Evolutionary conservation across 2,888 invertebrate species (phyloP).

Genomic region (Anodontia alba): DNA sequence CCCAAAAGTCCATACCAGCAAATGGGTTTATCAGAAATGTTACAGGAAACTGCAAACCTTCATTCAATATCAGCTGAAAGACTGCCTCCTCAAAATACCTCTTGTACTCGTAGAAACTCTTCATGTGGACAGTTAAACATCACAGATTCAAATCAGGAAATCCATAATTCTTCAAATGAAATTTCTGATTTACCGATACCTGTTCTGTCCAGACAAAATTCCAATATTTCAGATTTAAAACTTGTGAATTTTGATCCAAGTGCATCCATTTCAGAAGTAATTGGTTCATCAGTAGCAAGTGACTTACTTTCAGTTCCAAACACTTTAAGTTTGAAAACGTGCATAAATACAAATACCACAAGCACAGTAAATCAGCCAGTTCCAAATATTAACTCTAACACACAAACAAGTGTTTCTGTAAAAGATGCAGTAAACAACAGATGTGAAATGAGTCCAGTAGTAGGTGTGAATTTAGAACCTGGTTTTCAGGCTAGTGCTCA

Average conservation of each 20-base stretch:
- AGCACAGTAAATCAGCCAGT: background rate
- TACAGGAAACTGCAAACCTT: constrained; percentile 58
- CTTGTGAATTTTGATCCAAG: constrained; percentile 4
- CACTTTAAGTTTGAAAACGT: background rate
- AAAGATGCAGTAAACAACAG: background rate
- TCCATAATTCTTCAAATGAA: background rate
- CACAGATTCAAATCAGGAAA: background rate
- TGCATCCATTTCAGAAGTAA: background rate
- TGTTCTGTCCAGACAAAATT: constrained; percentile 6
- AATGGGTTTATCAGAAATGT: constrained; percentile 63
- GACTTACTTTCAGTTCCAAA: background rate
- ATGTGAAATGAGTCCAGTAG: background rate
- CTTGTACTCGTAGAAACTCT: background rate
- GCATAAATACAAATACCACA: background rate
- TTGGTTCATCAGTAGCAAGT: background rate
- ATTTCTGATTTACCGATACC: background rate
- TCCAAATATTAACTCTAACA: background rate
- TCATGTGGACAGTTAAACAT: background rate
- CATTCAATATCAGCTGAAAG: constrained; percentile 27
- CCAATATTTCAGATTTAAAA: background rate
- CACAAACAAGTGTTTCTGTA: background rate
- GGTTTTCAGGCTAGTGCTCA: background rate
- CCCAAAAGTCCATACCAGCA: constrained; percentile 51
- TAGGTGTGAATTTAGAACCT: background rate
- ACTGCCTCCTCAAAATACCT: constrained; percentile 2